Percentiles rank a stretch among this genome's conserved stretches.
Evolutionary conservation across 2,888 invertebrate species (phyloP).

Genomic region (Tenthredo scrophulariae): DNA sequence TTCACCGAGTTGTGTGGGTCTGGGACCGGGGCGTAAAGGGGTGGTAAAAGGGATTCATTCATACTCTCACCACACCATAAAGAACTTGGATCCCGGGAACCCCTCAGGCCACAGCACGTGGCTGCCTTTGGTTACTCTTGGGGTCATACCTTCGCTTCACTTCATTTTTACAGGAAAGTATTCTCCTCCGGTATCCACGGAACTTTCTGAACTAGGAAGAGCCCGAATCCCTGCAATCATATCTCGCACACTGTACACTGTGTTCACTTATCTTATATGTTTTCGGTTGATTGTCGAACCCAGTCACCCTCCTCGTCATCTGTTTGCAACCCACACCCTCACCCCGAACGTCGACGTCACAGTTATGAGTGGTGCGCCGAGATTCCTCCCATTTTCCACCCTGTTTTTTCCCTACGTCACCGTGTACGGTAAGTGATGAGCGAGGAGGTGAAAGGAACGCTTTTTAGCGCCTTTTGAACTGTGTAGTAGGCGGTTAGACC

Average conservation of each 20-base stretch:
- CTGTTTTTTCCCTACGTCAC: neutral
- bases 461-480: neutral
- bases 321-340: conserved; percentile 3
- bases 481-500: neutral
- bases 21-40: neutral
- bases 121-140: neutral
- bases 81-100: neutral
- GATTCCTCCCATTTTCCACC: conserved; percentile 5
- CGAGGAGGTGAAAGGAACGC: neutral
- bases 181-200: neutral
- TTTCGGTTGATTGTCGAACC: neutral
- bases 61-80: neutral
- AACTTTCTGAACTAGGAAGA: neutral
- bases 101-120: conserved; percentile 4
- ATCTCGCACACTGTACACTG: neutral
- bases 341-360: conserved; percentile 1
- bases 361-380: neutral
- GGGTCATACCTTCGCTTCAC: neutral
- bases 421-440: neutral
- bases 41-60: conserved; percentile 24
- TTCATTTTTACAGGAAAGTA: neutral
- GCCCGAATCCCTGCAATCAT: neutral
- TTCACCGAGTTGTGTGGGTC: neutral
- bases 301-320: neutral
- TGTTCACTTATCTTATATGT: neutral